Conservation (phyloP, 2,888 invertebrate genomes). For the Conomelus anceps region DNA sequence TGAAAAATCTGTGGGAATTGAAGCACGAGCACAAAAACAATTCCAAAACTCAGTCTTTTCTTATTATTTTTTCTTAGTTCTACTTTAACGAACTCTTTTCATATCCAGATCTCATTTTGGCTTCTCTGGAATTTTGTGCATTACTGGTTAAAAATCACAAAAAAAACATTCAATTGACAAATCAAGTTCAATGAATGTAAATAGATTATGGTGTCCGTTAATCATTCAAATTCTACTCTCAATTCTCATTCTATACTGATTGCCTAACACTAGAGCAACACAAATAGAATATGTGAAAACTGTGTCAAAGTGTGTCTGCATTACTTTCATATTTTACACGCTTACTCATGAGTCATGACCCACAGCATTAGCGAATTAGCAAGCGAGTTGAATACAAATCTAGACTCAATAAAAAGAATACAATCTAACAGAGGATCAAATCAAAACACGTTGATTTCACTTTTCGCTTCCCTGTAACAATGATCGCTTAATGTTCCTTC, state of each 20-base stretch:
- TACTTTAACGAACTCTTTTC: too few species aligned
- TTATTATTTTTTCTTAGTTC: too few species aligned
- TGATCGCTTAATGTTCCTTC: not conserved
- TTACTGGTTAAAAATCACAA: not conserved
- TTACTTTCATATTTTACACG: not conserved
- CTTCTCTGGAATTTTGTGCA: not conserved
- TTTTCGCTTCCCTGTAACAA: not conserved
- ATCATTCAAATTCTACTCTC: not conserved
- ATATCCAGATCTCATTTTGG: not conserved
- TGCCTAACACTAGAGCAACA: not conserved
- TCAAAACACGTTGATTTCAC: not conserved
- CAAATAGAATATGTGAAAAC: not conserved
- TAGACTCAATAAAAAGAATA: not conserved
- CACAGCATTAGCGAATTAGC: not conserved
- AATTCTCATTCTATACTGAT: not conserved
- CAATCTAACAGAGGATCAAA: not conserved
- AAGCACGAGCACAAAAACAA: too few species aligned
- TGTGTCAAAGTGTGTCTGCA: not conserved
- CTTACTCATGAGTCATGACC: not conserved
- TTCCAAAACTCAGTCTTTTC: too few species aligned
- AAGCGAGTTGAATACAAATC: not conserved
- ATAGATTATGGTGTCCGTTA: not conserved
- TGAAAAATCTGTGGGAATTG: too few species aligned
- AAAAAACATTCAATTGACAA: not conserved
- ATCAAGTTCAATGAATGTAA: not conserved